Conservation (phyloP, 2,113 vertebrate species). For the Murina feae region DNA sequence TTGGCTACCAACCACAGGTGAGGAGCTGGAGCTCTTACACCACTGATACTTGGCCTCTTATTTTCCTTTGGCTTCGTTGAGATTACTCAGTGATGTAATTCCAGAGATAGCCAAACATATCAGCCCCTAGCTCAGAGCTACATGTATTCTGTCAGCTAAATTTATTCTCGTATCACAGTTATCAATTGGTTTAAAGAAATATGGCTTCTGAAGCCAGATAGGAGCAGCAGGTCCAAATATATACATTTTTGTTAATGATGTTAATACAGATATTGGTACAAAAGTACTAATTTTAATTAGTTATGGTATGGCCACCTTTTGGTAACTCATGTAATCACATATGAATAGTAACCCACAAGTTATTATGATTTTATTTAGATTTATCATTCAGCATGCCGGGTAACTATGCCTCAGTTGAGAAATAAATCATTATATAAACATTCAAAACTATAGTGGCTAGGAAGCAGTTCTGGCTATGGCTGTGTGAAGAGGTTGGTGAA, state of each 20-base stretch:
- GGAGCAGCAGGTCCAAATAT: background rate
- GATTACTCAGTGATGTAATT: background rate
- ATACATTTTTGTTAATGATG: background rate
- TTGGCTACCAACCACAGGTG: conserved; percentile 97
- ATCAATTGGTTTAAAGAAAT: background rate
- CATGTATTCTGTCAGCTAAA: background rate
- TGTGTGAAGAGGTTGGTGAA: background rate
- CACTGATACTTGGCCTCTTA: background rate
- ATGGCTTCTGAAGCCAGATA: background rate
- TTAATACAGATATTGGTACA: background rate
- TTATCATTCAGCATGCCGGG: background rate
- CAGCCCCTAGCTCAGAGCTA: background rate
- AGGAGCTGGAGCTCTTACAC: background rate
- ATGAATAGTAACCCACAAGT: background rate
- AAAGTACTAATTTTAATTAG: background rate
- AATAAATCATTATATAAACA: background rate
- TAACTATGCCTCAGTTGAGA: conserved; percentile 30
- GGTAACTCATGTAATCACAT: background rate
- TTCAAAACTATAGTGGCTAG: background rate
- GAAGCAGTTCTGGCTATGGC: background rate
- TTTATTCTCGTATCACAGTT: background rate
- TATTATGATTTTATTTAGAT: background rate
- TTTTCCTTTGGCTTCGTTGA: background rate
- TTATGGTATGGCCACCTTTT: background rate
- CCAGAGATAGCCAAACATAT: background rate